phyloP scores from a whole-genome alignment of 2,113 vertebrate species.

The Hydrochoerus hydrochaeris region DNA sequence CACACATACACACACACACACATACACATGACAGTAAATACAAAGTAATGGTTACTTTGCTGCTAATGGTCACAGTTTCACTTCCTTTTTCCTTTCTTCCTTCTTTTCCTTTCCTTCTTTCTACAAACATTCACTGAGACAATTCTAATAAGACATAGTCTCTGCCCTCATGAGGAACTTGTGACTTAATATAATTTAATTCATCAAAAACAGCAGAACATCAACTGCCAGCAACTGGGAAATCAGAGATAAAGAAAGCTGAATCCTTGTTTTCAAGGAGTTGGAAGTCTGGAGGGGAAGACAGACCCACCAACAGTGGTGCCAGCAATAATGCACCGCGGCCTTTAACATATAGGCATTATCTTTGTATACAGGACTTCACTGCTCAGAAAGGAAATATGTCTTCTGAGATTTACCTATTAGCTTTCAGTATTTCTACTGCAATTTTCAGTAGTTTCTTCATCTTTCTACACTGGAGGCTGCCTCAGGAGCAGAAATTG shows the following conservation, averaged over 20 bases:
- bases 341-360: background rate
- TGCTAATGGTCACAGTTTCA: background rate
- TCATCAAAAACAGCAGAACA: background rate
- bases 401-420: background rate
- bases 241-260: background rate
- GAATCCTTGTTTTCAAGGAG: background rate
- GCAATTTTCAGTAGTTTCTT: background rate
- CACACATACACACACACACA: background rate
- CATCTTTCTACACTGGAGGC: background rate
- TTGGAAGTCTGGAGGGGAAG: background rate
- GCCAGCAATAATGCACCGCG: no score
- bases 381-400: background rate
- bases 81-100: background rate
- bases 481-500: background rate
- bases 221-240: background rate
- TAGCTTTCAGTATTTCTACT: slow-evolving; percentile 9
- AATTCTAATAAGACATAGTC: background rate
- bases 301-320: background rate
- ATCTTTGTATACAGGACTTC: background rate
- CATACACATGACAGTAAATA: background rate
- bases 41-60: background rate
- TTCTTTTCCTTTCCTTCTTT: background rate
- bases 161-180: background rate
- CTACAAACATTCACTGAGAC: background rate
- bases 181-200: background rate